A percentile compares a stretch with the other conserved stretches of the same genome.
These are phyloP conservation scores for Drosophila kanapiae DNA, from an alignment of 1,140 invertebrate genomes.

Conservation along the genomic window DNA sequence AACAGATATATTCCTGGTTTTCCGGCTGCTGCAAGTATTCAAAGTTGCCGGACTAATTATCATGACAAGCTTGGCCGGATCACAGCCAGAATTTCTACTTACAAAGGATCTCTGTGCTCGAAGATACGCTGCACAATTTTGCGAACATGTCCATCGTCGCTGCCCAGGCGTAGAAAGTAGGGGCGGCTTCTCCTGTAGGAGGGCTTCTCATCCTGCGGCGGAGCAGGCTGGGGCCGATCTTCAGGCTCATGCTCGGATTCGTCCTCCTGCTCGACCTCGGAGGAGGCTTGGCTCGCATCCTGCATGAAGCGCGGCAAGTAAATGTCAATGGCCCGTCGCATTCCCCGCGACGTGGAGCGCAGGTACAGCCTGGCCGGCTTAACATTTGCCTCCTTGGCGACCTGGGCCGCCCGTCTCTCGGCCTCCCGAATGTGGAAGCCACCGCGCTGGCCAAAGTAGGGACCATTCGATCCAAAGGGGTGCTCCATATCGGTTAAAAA, in stretches of 20 bases:
- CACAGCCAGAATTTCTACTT: background rate
- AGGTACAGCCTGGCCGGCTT: slow-evolving; percentile 39
- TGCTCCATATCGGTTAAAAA: slow-evolving; percentile 29
- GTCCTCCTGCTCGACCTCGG: background rate
- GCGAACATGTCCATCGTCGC: background rate
- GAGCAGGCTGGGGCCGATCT: no score
- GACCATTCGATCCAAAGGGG: slow-evolving; percentile 8
- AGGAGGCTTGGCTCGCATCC: background rate
- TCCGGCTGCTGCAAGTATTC: no score
- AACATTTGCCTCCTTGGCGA: slow-evolving; percentile 12
- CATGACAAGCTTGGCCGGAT: background rate
- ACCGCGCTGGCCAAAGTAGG: slow-evolving; percentile 17
- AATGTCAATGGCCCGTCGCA: slow-evolving; percentile 42
- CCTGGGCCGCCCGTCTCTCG: slow-evolving; percentile 17
- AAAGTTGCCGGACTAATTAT: no score
- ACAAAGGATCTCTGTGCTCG: no score
- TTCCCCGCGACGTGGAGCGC: background rate
- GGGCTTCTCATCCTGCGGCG: slow-evolving; percentile 13
- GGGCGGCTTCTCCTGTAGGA: slow-evolving; percentile 18
- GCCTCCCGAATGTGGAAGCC: background rate
- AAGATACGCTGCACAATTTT: background rate
- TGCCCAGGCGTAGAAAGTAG: slow-evolving; percentile 22
- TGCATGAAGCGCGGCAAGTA: slow-evolving; percentile 20
- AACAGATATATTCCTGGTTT: slow-evolving; percentile 23
- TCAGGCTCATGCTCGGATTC: background rate